Percentiles rank a stretch among this genome's conserved stretches.
phyloP scores from a whole-genome alignment of 1,140 invertebrate species.

The Melitaea cinxia region DNA sequence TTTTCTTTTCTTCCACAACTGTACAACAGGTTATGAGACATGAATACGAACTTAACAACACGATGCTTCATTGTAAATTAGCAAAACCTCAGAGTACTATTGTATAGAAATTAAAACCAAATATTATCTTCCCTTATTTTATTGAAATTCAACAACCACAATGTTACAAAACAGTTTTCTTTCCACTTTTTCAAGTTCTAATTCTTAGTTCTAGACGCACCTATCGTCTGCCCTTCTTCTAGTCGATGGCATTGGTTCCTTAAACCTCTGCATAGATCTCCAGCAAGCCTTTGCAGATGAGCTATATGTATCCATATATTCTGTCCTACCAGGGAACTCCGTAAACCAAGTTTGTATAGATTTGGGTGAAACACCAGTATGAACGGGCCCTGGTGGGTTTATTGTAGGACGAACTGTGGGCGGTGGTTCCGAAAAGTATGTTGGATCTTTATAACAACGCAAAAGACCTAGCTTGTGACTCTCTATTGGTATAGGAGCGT shows the following conservation, averaged over 20 bases:
- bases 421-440: slow-evolving; percentile 61
- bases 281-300: slow-evolving; percentile 82
- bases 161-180: not conserved
- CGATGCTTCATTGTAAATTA: no score
- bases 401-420: slow-evolving; percentile 63
- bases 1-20: no score
- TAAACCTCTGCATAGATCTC: slow-evolving; percentile 82
- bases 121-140: slow-evolving; percentile 59
- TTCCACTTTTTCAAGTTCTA: no score
- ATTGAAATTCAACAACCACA: slow-evolving; percentile 26
- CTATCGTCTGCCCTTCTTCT: slow-evolving; percentile 79
- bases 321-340: slow-evolving; percentile 81
- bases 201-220: slow-evolving; percentile 52
- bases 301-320: slow-evolving; percentile 83
- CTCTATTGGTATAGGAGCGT: slow-evolving; percentile 65
- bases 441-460: slow-evolving; percentile 70
- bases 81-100: no score
- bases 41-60: no score
- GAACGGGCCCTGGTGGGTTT: slow-evolving; percentile 54
- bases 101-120: no score
- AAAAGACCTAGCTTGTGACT: slow-evolving; percentile 61
- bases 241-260: slow-evolving; percentile 83
- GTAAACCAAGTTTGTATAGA: slow-evolving; percentile 77
- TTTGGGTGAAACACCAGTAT: slow-evolving; percentile 67
- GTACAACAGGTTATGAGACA: no score